A percentile compares a stretch with the other conserved stretches of the same genome.
Evolutionary conservation across 2,888 invertebrate genomes (phyloP).

Genomic region (Eupithecia subumbrata): DNA sequence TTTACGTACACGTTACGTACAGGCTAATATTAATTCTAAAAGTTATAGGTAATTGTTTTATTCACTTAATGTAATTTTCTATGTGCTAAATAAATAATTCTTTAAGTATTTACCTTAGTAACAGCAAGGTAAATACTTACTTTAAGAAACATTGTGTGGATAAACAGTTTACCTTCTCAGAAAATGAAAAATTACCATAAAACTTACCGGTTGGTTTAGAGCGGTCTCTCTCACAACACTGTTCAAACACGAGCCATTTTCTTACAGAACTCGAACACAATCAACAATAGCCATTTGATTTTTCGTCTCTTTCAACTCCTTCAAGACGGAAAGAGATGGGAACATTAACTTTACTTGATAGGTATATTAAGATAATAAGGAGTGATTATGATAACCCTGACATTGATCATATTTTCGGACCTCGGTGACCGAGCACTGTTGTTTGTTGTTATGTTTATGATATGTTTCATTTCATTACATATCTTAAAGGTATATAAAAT

Average conservation of each 20-base stretch:
- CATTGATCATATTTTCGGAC: slow-evolving; percentile 23
- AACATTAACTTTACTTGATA: slow-evolving; percentile 1
- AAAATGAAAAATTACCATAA: slow-evolving; percentile 12
- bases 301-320: slow-evolving; percentile 26
- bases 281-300: slow-evolving; percentile 17
- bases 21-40: too few species aligned
- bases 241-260: background rate
- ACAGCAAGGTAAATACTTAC: too few species aligned
- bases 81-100: too few species aligned
- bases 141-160: too few species aligned
- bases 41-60: too few species aligned
- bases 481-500: background rate
- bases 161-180: background rate
- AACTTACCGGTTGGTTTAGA: slow-evolving; percentile 31
- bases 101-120: too few species aligned
- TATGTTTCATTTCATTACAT: background rate
- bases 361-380: slow-evolving; percentile 13
- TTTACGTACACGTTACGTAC: too few species aligned
- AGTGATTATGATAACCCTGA: slow-evolving; percentile 43
- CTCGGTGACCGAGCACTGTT: background rate
- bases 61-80: too few species aligned
- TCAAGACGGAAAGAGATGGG: slow-evolving; percentile 21
- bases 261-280: slow-evolving; percentile 9
- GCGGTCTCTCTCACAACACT: slow-evolving; percentile 35
- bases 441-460: too few species aligned